These are phyloP conservation scores for Agrochola circellaris DNA, from an alignment of 2,888 invertebrate species.

Conservation along the genomic window DNA sequence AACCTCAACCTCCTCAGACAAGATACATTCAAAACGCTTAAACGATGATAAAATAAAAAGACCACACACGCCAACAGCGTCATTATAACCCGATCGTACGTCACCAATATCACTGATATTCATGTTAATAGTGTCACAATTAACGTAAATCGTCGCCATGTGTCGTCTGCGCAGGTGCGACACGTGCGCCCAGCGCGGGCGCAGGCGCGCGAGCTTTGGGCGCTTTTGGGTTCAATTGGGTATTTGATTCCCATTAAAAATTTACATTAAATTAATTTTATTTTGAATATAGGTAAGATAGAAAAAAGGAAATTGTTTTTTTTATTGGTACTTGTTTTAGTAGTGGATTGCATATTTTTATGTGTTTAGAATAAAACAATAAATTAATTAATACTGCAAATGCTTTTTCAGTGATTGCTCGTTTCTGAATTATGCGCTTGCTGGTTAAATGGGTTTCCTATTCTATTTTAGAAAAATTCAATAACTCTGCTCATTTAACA, in stretches of 20 bases:
- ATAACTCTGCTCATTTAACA: background rate
- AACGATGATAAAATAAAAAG: slow-evolving; percentile 37
- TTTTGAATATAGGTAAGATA: background rate
- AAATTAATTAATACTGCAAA: background rate
- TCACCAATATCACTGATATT: slow-evolving; percentile 60
- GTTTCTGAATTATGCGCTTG: background rate
- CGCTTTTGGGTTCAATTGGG: slow-evolving; percentile 40
- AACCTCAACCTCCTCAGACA: background rate
- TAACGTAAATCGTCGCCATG: slow-evolving; percentile 61
- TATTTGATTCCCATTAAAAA: background rate
- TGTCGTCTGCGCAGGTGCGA: slow-evolving; percentile 60
- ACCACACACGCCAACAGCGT: slow-evolving; percentile 53
- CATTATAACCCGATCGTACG: slow-evolving; percentile 40
- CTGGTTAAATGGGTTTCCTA: no score
- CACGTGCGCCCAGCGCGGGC: slow-evolving; percentile 60
- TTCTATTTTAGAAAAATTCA: background rate
- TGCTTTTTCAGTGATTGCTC: background rate
- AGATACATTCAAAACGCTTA: background rate
- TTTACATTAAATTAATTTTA: background rate
- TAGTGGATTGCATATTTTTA: background rate
- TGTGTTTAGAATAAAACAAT: background rate
- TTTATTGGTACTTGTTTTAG: no score
- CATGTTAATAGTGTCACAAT: slow-evolving; percentile 61
- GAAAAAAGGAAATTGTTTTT: background rate
- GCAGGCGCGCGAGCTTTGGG: slow-evolving; percentile 51